Conservation (phyloP, 2,888 invertebrate species). For the Megaustenia siamemsis region DNA sequence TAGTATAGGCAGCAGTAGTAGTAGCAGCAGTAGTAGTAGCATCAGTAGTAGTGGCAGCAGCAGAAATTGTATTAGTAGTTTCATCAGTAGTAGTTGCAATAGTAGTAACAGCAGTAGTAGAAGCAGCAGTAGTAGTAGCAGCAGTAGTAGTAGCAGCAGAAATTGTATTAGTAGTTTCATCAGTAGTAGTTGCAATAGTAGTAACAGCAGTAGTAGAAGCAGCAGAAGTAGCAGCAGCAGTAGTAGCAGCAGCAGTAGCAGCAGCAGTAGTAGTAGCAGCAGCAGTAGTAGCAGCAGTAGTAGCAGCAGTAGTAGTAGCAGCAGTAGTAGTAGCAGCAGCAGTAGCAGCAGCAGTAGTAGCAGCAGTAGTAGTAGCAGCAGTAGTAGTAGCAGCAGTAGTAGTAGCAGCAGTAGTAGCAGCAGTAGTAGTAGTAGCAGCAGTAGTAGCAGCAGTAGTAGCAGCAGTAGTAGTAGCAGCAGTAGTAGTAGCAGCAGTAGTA, state of each 20-base stretch:
- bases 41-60: neutral
- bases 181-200: neutral
- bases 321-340: slow-evolving; percentile 1
- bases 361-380: slow-evolving; percentile 7
- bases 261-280: neutral
- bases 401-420: neutral
- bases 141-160: slow-evolving; percentile 10
- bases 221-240: slow-evolving; percentile 3
- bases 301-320: slow-evolving; percentile 6
- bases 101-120: slow-evolving; percentile 9
- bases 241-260: slow-evolving; percentile 2
- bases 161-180: neutral
- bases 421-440: neutral
- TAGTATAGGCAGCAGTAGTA: too few species aligned
- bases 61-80: neutral
- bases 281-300: neutral
- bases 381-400: neutral
- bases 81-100: neutral
- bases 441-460: neutral
- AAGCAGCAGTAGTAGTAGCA: neutral
- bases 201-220: neutral
- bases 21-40: neutral
- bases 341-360: neutral
- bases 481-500: neutral
- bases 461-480: neutral